Evolutionary conservation across 2,888 invertebrate genomes (phyloP), one percentile per base, ranked within the genome.

Genomic region (Campaea margaritaria): DNA sequence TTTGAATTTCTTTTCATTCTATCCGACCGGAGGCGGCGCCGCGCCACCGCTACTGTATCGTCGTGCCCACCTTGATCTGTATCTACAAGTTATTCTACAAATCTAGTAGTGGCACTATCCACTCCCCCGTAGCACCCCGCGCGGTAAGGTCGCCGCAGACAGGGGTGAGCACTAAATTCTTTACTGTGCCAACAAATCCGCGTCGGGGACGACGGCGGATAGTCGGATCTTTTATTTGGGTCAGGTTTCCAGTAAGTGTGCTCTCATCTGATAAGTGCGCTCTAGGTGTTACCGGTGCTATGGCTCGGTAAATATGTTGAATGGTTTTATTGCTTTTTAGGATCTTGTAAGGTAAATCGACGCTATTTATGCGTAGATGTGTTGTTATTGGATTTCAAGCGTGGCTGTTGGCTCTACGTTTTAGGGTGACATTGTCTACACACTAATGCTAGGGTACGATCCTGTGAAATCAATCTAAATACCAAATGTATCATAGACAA

Each of bases 201-300:
- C 72, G 74, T 70, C 73, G 70, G 21, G 21, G 21, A 64, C 69
- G 67, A 73, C 74, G 77, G 68, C 70, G 79, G 79, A 76, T 80
- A 77, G 73, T 58, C 61, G 73, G 62, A 65, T 82, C 76, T 76
- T 86, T 83, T 87, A 87, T 87, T 82, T 83, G 81, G 86, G 88
- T 85, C 86, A 83, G 68, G 82, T 69, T 67, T 55, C 61, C 68
- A 65, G 65, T 63, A 68, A 72, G 70, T 70, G 68, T 50, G 63
- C 72, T 67, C 75, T 75, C 72, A 75, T 74, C 75, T 68, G 72
- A 75, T 73, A 77, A 76, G 71, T 73, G 67, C 55, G 53, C 64
- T 65, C 67, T 64, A 67, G 62, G 62, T 69, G 66, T 60, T 64
- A 38, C 55, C 55, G 48, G 51, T 59, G 59, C 64, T 68, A 54